Conservation (phyloP, 1,140 invertebrate species). For the Dryas iulia region DNA sequence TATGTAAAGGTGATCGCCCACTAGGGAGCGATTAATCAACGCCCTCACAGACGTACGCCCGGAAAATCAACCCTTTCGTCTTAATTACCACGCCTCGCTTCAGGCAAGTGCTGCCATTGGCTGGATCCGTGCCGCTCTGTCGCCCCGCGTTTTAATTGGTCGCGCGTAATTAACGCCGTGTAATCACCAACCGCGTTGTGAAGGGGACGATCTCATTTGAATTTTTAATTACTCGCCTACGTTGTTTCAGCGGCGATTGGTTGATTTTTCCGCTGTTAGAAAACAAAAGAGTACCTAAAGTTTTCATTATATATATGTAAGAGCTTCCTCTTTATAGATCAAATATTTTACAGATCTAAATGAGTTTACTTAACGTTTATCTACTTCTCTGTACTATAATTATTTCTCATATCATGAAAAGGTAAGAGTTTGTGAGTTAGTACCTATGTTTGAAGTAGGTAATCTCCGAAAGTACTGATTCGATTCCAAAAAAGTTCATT, state of each 20-base stretch:
- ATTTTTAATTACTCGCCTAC: constrained; percentile 73
- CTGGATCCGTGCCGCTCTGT: constrained; percentile 40
- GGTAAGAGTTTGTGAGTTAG: no score
- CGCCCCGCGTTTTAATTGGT: constrained; percentile 72
- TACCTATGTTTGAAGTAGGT: no score
- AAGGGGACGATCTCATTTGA: constrained; percentile 73
- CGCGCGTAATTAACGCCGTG: constrained; percentile 71
- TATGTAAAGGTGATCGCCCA: constrained; percentile 14
- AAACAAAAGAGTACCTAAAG: not conserved
- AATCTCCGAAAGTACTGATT: no score
- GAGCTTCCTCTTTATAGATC: no score
- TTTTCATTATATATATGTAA: not conserved
- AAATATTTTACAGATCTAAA: no score
- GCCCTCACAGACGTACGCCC: constrained; percentile 54
- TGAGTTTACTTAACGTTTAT: no score
- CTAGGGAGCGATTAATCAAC: constrained; percentile 60
- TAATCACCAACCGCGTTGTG: constrained; percentile 67
- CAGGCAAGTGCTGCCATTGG: constrained; percentile 64
- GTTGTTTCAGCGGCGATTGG: constrained; percentile 56
- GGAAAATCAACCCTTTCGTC: constrained; percentile 77
- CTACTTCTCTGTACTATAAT: no score
- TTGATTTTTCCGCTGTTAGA: constrained; percentile 26
- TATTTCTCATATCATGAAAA: no score
- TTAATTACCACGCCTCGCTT: constrained; percentile 77
- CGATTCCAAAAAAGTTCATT: no score